phyloP scores from a whole-genome alignment of 64 coral and sea anemone species.

The Porites australiensis region DNA sequence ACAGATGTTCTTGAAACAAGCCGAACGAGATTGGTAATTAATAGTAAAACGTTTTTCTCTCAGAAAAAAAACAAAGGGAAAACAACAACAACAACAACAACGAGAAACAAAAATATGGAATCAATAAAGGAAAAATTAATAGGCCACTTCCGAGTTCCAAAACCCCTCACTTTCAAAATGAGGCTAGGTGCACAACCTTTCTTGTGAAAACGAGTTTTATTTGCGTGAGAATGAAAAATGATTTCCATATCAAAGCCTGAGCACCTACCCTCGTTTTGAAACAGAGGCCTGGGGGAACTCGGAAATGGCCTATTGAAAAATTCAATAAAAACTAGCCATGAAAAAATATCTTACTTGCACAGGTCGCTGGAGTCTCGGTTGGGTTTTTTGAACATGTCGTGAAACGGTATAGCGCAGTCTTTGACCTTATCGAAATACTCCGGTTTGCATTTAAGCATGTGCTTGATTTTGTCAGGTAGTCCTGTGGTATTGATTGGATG shows the following conservation, averaged over 20 bases:
- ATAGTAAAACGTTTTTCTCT: too few relatives aligned
- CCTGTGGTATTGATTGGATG: conserved; percentile 45
- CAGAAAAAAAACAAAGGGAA: background rate
- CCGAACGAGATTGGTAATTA: too few relatives aligned
- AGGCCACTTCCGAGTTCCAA: too few relatives aligned
- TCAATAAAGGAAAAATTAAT: background rate
- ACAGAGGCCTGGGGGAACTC: too few relatives aligned
- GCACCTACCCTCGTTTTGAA: too few relatives aligned
- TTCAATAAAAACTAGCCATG: background rate
- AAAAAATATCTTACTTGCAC: conserved; percentile 52
- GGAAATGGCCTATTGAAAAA: too few relatives aligned
- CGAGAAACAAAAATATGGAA: background rate
- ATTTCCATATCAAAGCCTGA: too few relatives aligned
- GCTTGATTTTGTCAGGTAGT: conserved; percentile 30
- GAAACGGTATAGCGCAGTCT: conserved; percentile 54
- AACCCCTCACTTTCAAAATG: too few relatives aligned
- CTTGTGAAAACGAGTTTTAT: too few relatives aligned
- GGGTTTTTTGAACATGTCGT: conserved; percentile 3
- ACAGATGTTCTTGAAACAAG: too few relatives aligned
- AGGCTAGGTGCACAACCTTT: too few relatives aligned
- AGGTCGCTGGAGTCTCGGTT: background rate
- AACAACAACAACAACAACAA: background rate
- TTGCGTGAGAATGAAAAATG: too few relatives aligned
- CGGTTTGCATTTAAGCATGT: conserved; percentile 47
- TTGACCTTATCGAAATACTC: conserved; percentile 34